Percentiles rank a stretch among this genome's conserved stretches.
Conservation (phyloP, 2,113 vertebrate genomes). For the Lucifuga dentata region DNA sequence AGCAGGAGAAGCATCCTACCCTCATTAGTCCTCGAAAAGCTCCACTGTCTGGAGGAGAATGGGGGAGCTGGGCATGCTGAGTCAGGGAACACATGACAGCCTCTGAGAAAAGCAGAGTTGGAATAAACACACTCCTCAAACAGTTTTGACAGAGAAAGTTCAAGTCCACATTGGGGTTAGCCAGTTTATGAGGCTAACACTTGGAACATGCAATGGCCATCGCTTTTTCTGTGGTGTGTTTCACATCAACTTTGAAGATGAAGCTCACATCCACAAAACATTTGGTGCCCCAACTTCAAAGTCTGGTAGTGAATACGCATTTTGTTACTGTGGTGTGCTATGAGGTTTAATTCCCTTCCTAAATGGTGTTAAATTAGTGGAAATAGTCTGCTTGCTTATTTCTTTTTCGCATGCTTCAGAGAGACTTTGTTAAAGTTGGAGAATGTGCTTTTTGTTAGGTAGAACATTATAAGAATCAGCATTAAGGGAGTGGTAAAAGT, state of each 20-base stretch:
- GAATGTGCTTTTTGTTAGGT: constrained; percentile 62
- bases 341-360: constrained; percentile 62
- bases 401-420: constrained; percentile 46
- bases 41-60: constrained; percentile 42
- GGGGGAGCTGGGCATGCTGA: constrained; percentile 38
- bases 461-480: constrained; percentile 58
- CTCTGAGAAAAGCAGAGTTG: constrained; percentile 33
- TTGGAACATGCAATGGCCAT: constrained; percentile 46
- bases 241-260: constrained; percentile 56
- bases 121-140: constrained; percentile 45
- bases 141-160: constrained; percentile 44
- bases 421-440: constrained; percentile 52
- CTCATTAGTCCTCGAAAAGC: constrained; percentile 62
- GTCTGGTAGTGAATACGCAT: constrained; percentile 45
- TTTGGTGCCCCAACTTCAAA: constrained; percentile 53
- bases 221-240: constrained; percentile 17
- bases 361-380: constrained; percentile 63
- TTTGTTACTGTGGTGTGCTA: constrained; percentile 44
- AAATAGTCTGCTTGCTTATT: constrained; percentile 52
- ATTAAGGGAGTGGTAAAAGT: constrained; percentile 71
- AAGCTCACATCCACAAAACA: constrained; percentile 30
- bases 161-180: constrained; percentile 49
- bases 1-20: constrained; percentile 28
- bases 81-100: constrained; percentile 39
- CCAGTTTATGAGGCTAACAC: constrained; percentile 28